Evolutionary conservation across 2,113 vertebrate species (phyloP), one percentile per base, ranked within the genome.

Genomic region (Myrmophylax atrothorax): DNA sequence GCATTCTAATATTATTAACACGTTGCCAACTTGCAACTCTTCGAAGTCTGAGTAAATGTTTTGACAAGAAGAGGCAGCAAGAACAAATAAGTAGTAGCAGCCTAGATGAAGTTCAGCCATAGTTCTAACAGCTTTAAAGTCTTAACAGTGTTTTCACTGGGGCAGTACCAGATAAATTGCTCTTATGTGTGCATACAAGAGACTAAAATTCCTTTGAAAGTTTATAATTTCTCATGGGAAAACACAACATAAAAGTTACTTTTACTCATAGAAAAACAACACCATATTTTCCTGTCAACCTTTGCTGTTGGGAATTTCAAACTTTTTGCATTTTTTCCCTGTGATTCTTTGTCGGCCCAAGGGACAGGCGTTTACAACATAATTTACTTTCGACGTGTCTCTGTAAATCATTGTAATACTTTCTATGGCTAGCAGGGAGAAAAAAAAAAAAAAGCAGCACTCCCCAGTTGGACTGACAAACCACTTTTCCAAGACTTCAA

Each of bases 211-310:
- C 98, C 98, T 98, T 98, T 98, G 97, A 98, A 98, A 98, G 98
- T 98, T 98, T 98, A 98, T 98, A 98, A 98, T 98, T 98, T 99
- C 98, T 98, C 98, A 98, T 98, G 98, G 98, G 98, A 98, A 97
- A 97, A 98, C 96, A 97, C 97, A 98, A 98, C 97, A 98, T 98
- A 98, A 98, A 98, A 98, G 98, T 98, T 98, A 98, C 97, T 98
- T 97, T 98, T 98, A 97, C 97, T 98, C 97, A 97, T 94, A 98
- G 97, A 98, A 98, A 98, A 98, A 98, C 97, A 98, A 98, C 98
- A 98, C 98, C 98, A 98, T 98, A 98, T 98, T 98, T 98, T 97
- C 96, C 98, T 98, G 98, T 98, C 98, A 98, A 98, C 98, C 97
- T 98, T 97, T 97, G 97, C 98, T 98, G 95, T 97, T 98, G 98